Percentiles rank a stretch among this genome's conserved stretches.
phyloP scores from a whole-genome alignment of 2,113 vertebrate genomes.

The Syrmaticus mikado region DNA sequence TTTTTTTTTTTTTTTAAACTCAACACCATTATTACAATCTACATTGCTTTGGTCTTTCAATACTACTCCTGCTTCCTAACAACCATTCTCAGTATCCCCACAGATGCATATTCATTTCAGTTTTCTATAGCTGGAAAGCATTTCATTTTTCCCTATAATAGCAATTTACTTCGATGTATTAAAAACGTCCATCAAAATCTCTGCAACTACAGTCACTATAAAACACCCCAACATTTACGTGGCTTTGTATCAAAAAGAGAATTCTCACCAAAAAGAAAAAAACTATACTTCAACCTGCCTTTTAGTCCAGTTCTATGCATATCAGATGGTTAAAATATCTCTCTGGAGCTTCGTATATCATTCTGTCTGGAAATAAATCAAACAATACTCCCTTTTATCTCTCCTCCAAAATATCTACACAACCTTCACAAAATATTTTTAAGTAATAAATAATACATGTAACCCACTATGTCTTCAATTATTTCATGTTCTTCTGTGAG shows the following conservation, averaged over 20 bases:
- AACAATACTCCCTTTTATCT: background rate
- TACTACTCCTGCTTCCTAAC: background rate
- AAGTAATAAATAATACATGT: background rate
- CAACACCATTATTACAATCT: background rate
- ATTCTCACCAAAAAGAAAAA: background rate
- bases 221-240: background rate
- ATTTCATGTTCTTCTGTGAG: background rate
- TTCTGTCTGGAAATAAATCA: background rate
- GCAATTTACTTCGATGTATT: background rate
- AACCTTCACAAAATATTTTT: background rate
- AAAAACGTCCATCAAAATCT: background rate
- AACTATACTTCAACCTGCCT: background rate
- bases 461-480: background rate
- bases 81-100: background rate
- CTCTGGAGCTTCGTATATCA: background rate
- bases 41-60: background rate
- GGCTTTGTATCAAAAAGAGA: background rate
- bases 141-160: conserved; percentile 10
- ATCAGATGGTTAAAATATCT: conserved; percentile 2
- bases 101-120: background rate
- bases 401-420: background rate
- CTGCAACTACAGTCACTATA: background rate
- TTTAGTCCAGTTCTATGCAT: background rate
- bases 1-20: background rate
- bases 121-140: background rate